Conservation (phyloP, 35 echinoderm and acorn worm genomes). For the Apostichopus parvimensis region DNA sequence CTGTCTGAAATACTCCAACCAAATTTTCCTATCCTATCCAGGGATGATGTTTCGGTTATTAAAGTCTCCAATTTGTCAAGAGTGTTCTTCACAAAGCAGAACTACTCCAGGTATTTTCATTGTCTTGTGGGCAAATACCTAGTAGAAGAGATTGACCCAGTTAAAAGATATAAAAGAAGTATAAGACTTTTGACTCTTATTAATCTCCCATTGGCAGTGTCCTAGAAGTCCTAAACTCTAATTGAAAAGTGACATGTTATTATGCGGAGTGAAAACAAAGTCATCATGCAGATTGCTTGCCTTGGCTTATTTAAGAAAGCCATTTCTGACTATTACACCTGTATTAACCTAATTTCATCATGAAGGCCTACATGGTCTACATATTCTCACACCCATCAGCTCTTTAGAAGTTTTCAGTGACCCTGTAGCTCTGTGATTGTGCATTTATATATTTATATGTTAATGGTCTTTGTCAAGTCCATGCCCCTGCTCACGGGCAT, state of each 20-base stretch:
- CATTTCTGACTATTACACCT: constrained; percentile 12
- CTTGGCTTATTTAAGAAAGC: background rate
- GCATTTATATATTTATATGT: background rate
- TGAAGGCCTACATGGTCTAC: background rate
- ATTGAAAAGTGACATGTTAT: constrained; percentile 24
- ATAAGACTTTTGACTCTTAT: too few species aligned
- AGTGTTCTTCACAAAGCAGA: background rate
- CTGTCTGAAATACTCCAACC: too few species aligned
- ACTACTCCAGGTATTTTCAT: constrained; percentile 1
- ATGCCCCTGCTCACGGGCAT: background rate
- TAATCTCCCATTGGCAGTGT: background rate
- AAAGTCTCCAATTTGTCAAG: too few species aligned
- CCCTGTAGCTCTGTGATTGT: too few species aligned
- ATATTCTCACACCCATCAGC: background rate
- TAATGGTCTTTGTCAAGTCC: background rate
- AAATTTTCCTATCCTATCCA: too few species aligned
- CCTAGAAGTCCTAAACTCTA: background rate
- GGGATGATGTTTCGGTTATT: too few species aligned
- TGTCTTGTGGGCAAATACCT: constrained; percentile 8
- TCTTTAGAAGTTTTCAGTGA: background rate
- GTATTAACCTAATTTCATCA: background rate
- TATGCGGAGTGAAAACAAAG: constrained; percentile 26
- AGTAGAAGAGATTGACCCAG: background rate
- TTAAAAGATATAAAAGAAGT: background rate
- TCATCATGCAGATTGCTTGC: background rate